These are phyloP conservation scores for Thripadectes ignobilis DNA, from an alignment of 2,797 vertebrate species.

Conservation along the genomic window DNA sequence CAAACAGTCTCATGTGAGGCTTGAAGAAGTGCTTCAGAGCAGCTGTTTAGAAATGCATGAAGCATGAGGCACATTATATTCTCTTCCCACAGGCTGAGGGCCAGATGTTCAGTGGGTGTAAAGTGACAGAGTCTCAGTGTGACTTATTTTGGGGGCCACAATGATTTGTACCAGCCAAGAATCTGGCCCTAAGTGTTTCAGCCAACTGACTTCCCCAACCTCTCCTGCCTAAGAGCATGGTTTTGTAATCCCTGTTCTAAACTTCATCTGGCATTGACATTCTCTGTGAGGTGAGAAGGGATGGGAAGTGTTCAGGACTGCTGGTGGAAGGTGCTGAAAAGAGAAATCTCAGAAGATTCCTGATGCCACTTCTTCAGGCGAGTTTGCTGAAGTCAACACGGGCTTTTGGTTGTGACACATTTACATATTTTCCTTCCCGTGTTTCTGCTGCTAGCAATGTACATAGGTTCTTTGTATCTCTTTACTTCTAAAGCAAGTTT, in stretches of 20 bases:
- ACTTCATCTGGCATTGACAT: accelerated
- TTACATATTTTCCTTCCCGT: not conserved
- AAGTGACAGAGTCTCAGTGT: not conserved
- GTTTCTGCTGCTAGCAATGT: not conserved
- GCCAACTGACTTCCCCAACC: not conserved
- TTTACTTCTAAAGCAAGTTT: not conserved
- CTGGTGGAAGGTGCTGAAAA: not conserved
- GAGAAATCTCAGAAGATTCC: not conserved
- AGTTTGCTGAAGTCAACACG: not conserved
- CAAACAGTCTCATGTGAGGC: not conserved
- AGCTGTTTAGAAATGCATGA: constrained; percentile 31
- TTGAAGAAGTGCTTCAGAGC: constrained; percentile 2
- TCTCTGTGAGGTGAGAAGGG: not conserved
- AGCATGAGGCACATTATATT: constrained; percentile 16
- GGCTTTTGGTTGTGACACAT: not conserved
- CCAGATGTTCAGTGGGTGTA: constrained; percentile 58
- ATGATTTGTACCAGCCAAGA: not conserved
- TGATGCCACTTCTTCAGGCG: not conserved
- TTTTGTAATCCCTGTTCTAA: not conserved
- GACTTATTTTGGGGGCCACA: not conserved
- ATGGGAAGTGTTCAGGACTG: not conserved
- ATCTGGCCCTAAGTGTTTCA: not conserved
- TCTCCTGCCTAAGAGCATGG: not conserved
- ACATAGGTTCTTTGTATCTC: not conserved
- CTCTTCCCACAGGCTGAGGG: constrained; percentile 48